Percentiles rank a stretch among this genome's conserved stretches.
These are phyloP conservation scores for Perizoma affinitatum DNA, from an alignment of 2,888 invertebrate genomes.

Conservation along the genomic window DNA sequence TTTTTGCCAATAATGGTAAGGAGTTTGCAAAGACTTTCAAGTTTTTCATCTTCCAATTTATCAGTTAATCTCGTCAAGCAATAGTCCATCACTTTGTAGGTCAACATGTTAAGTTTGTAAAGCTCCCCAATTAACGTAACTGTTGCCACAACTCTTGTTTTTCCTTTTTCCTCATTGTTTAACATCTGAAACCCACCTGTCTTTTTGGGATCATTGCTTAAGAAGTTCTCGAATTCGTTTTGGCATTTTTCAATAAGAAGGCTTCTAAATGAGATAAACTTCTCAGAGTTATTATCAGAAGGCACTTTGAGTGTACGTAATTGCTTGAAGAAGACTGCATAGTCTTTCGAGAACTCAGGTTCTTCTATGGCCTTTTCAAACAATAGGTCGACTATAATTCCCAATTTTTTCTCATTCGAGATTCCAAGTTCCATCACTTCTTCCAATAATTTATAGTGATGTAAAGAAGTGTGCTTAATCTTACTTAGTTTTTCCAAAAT, in stretches of 20 bases:
- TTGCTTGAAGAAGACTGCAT: conserved; percentile 93
- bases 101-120: conserved; percentile 95
- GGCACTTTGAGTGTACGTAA: conserved; percentile 85
- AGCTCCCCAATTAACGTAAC: conserved; percentile 94
- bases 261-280: conserved; percentile 88
- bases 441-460: not conserved
- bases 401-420: conserved; percentile 66
- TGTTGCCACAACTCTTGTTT: conserved; percentile 93
- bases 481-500: conserved; percentile 89
- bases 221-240: conserved; percentile 88
- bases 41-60: conserved; percentile 92
- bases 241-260: conserved; percentile 93
- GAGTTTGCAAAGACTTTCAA: conserved; percentile 96
- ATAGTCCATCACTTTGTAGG: conserved; percentile 92
- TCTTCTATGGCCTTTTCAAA: conserved; percentile 98
- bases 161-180: conserved; percentile 90
- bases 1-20: conserved; percentile 95
- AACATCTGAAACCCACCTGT: conserved; percentile 88
- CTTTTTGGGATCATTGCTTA: conserved; percentile 77
- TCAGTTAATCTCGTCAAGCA: conserved; percentile 91
- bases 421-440: not conserved
- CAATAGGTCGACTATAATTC: conserved; percentile 93
- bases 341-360: conserved; percentile 95
- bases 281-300: conserved; percentile 64
- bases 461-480: no score